Conservation (phyloP, 2,888 invertebrate species). For the Enchytraeus crypticus region DNA sequence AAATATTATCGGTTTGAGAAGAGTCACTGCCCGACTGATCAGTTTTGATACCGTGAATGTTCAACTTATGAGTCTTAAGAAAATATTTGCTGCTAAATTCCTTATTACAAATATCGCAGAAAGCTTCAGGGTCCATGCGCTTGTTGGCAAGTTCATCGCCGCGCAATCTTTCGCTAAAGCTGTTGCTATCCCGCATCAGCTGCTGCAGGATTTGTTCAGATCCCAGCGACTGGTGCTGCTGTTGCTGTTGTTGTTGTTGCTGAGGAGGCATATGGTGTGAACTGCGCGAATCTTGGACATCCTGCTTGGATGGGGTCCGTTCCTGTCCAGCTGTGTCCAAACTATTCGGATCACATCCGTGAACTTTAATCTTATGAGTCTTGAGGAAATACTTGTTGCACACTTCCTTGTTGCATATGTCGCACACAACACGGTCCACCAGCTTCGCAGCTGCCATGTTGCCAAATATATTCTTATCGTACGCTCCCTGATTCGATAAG, state of each 20-base stretch:
- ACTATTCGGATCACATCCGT: conserved; percentile 37
- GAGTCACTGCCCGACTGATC: not conserved
- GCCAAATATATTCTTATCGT: conserved; percentile 35
- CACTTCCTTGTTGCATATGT: conserved; percentile 94
- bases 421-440: conserved; percentile 57
- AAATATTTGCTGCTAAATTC: conserved; percentile 97
- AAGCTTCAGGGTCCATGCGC: conserved; percentile 48
- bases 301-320: not conserved
- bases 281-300: not conserved
- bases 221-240: not conserved
- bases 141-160: conserved; percentile 31
- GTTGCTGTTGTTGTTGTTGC: conserved; percentile 3
- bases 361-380: conserved; percentile 98
- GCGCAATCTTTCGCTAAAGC: conserved; percentile 2
- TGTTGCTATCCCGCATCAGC: not conserved
- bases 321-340: conserved; percentile 22
- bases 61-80: conserved; percentile 90
- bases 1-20: not conserved
- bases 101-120: conserved; percentile 73
- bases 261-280: not conserved
- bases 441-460: conserved; percentile 48
- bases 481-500: no score
- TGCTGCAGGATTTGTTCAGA: not conserved
- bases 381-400: conserved; percentile 99
- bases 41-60: conserved; percentile 77